phyloP scores from a whole-genome alignment of 2,113 vertebrate species.

The Sinocyclocheilus grahami region DNA sequence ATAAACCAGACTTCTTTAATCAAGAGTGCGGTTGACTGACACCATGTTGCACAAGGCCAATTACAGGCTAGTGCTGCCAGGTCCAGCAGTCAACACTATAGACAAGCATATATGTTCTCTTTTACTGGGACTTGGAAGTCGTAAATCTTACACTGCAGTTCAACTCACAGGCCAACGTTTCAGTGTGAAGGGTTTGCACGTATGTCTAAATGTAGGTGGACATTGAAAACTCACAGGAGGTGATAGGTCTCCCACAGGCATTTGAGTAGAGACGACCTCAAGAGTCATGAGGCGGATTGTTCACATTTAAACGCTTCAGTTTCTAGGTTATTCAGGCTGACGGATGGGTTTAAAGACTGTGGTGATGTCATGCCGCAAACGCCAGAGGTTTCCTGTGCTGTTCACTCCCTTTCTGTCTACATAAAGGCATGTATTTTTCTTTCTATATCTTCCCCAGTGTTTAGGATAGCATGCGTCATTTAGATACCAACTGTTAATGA shows the following conservation, averaged over 20 bases:
- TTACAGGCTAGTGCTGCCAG: constrained; percentile 63
- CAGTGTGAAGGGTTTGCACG: not conserved
- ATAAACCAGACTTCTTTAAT: constrained; percentile 29
- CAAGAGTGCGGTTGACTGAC: constrained; percentile 61
- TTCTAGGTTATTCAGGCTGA: not conserved
- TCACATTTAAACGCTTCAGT: not conserved
- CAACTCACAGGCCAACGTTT: constrained; percentile 15
- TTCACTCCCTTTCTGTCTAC: constrained; percentile 6
- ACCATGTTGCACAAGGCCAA: constrained; percentile 63
- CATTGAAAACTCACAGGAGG: constrained; percentile 10
- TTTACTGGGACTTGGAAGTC: constrained; percentile 16
- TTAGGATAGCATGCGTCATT: not conserved
- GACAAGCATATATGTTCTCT: constrained; percentile 59
- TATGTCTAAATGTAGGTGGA: constrained; percentile 8
- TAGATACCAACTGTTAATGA: constrained; percentile 22
- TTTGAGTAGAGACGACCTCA: constrained; percentile 13
- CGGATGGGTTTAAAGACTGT: not conserved
- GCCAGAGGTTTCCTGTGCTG: not conserved
- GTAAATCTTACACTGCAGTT: constrained; percentile 25
- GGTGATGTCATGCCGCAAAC: constrained; percentile 25
- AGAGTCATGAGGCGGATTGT: not conserved
- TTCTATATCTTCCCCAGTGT: constrained; percentile 8
- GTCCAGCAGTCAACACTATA: constrained; percentile 65
- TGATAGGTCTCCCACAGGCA: not conserved
- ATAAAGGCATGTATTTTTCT: not conserved